Evolutionary conservation across 2,113 vertebrate genomes (phyloP), one percentile per base, ranked within the genome.

Genomic region (Corynorhinus townsendii): DNA sequence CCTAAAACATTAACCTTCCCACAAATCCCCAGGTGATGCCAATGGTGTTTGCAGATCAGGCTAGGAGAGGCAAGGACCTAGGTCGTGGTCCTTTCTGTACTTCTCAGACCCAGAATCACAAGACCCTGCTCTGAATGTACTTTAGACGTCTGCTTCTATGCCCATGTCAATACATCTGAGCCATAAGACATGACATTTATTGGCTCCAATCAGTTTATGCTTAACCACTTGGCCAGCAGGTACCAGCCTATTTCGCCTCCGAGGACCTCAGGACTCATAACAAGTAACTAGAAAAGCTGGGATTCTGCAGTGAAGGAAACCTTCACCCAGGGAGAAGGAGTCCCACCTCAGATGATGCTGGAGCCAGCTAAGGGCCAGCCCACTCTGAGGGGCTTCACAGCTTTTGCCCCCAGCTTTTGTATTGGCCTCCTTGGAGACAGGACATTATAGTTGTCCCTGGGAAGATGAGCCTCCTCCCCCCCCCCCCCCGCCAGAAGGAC

Each of bases 401-500:
- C 19, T 35, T 64, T 75, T 24, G 16, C 15, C 69, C 30, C 35
- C 26, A 45, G 11, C 19, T 59, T 66, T 45, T 0, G 56, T 4
- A 1, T 52, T 3, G 26, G 16, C 24, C 9, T 49, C 28, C 2
- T 2, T 86, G 10, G 54, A 52, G 20, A 59, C 19, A 43, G 3
- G 1, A 20, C 16, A 45, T 22, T 22, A 17, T 8, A 47, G 1
- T 22, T 24, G 45, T 11, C 47, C 33, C 7, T 6, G 9, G 69
- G 17, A 15, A 86, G 8, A 15, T 0, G 0, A 30, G 22, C 35
- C 81, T 30, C n/a, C 14, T 1, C 5, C 54, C 3, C 2, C 19
- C 49, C n/a, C 14, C 1, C 5, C 54, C 3, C 2, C 19, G 62
- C 2, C 19, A 49, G 52, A 62, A 68, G 15, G 47, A 45, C 4